A percentile compares a stretch with the other conserved stretches of the same genome.
Conservation (phyloP, 2,888 invertebrate species). For the Julus scanicus region DNA sequence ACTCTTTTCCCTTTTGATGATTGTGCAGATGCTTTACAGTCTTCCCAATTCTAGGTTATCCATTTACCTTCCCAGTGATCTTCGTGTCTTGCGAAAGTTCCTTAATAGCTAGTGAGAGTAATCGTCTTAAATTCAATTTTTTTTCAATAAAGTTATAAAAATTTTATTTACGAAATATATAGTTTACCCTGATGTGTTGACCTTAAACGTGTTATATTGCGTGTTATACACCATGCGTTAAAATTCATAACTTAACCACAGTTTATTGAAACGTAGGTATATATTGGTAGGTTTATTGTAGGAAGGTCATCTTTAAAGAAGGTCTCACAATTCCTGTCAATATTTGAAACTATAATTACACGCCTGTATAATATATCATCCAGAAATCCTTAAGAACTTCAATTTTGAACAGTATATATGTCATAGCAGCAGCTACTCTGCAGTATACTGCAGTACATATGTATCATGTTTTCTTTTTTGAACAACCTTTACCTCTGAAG, state of each 20-base stretch:
- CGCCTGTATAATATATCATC: no score
- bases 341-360: no score
- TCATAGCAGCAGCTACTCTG: no score
- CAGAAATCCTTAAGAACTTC: no score
- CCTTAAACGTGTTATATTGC: not conserved
- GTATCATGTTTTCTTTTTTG: no score
- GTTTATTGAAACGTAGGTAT: not conserved
- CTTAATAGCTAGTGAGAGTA: not conserved
- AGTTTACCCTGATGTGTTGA: not conserved
- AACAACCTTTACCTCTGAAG: no score
- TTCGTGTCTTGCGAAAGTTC: not conserved
- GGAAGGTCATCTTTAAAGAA: no score
- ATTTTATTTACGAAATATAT: not conserved
- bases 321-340: no score
- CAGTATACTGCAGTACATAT: no score
- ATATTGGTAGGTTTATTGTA: no score
- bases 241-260: not conserved
- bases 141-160: not conserved
- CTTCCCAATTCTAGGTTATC: slow-evolving; percentile 38
- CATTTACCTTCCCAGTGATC: not conserved
- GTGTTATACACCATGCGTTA: not conserved
- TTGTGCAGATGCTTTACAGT: not conserved
- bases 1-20: slow-evolving; percentile 18
- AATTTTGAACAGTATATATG: no score
- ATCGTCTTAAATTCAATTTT: not conserved